Evolutionary conservation across 2,797 vertebrate genomes (phyloP).

Genomic region (Cuculus canorus): DNA sequence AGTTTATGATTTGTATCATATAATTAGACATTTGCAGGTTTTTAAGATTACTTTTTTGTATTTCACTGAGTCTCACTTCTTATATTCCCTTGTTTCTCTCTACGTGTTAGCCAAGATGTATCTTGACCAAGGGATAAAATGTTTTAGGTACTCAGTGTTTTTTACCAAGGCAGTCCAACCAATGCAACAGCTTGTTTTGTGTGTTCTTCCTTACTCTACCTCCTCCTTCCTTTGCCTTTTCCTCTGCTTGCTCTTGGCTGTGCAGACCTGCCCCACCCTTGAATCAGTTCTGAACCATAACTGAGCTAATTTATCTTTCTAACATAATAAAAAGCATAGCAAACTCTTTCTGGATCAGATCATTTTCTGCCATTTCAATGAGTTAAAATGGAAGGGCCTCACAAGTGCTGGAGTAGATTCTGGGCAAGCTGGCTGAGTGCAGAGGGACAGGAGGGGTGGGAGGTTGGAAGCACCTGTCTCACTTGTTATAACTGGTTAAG

Average conservation of each 20-base stretch:
- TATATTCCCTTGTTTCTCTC: background rate
- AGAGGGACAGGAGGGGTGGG: background rate
- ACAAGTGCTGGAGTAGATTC: background rate
- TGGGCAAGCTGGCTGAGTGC: background rate
- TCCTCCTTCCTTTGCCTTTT: background rate
- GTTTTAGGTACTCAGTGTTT: fast-evolving
- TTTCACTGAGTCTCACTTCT: background rate
- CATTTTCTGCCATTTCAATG: background rate
- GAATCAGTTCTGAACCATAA: background rate
- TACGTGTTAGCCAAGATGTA: background rate
- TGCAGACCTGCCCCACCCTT: background rate
- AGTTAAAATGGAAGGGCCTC: background rate
- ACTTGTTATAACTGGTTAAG: background rate
- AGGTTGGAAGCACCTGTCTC: background rate
- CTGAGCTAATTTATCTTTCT: background rate
- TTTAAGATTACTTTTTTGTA: background rate
- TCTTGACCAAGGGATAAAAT: background rate
- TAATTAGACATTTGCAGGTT: background rate
- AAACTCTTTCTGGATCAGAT: background rate
- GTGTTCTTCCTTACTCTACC: background rate
- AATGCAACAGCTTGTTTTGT: background rate
- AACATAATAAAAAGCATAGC: background rate
- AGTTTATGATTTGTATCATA: background rate
- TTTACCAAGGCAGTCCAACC: background rate
- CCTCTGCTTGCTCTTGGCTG: background rate